A percentile compares a stretch with the other conserved stretches of the same genome.
Conservation (phyloP, 2,888 invertebrate genomes). For the Macaria notata region DNA sequence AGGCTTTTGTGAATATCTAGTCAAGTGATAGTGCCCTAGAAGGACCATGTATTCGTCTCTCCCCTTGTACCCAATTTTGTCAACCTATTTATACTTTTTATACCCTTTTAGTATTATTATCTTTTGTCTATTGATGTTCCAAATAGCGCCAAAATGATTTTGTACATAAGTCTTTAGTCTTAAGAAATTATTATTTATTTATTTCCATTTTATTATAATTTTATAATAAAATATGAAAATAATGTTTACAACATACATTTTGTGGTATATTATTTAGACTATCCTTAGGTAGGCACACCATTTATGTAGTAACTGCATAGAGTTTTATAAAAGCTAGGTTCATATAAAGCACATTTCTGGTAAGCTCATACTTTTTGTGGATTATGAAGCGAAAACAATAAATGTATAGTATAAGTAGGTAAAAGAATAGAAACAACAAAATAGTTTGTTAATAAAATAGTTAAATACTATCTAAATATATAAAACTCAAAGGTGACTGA, state of each 20-base stretch:
- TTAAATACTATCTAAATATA: no score
- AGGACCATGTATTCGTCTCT: constrained; percentile 25
- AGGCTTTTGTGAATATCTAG: constrained; percentile 57
- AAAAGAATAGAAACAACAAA: no score
- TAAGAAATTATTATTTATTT: constrained; percentile 67
- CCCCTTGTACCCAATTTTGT: constrained; percentile 24
- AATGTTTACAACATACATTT: constrained; percentile 26
- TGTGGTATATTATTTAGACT: constrained; percentile 15
- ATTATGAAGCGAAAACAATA: no score
- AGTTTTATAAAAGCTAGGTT: no score
- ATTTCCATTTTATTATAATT: constrained; percentile 76
- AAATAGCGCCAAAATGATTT: constrained; percentile 70
- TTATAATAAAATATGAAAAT: constrained; percentile 67
- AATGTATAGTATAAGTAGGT: no score
- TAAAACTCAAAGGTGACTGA: no score
- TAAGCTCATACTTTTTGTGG: no score
- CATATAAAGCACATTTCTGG: no score
- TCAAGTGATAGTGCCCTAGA: constrained; percentile 54
- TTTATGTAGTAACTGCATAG: no score
- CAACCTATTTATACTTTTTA: constrained; percentile 31
- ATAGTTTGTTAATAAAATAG: no score
- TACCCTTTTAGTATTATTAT: constrained; percentile 37
- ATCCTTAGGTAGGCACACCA: not conserved
- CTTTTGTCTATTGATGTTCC: constrained; percentile 51
- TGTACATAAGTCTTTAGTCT: constrained; percentile 70